Evolutionary conservation across 2,113 vertebrate genomes (phyloP), one percentile per base, ranked within the genome.

Genomic region (Garra rufa): DNA sequence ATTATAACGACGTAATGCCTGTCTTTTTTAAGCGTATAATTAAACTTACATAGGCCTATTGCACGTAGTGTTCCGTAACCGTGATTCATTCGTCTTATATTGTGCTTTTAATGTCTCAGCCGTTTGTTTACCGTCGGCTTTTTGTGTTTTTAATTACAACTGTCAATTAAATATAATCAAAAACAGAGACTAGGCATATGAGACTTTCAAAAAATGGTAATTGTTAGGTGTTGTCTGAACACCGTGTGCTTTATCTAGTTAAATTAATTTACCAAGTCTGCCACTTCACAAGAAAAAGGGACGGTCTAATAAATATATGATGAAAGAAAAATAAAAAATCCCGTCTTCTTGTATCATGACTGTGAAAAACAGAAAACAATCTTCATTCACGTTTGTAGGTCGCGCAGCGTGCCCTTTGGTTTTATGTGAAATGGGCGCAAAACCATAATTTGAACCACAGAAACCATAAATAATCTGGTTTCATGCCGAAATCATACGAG

Each of bases 391-490:
- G 57, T 28, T 19, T 41, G 55, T 63, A 13, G 15, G n/a, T 44
- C 7, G 6, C 44, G 13, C 6, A 38, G 3, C 14, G 7, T 43
- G 63, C 46, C 46, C 65, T 69, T 30, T 81, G 79, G 55, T 38
- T 76, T 74, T 44, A 75, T 5, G 69, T 26, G 41, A 43, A 71
- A 81, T 28, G 28, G 48, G 34, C 30, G 30, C 63, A 59, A 63
- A 70, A 46, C 28, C 63, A 67, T 76, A 48, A 55, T 63, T 63
- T 78, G 59, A 73, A 67, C 74, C 81, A 61, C 78, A 85, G 46
- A 85, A 84, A 59, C 81, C 81, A 38, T 4, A 38, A 46, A 21
- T 86, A 87, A 87, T 86, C 87, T 89, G 89, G 89, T 87, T 83
- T 89, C 46, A 55, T 38, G 75, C 46, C 74, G 43, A 84, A 77